Percentiles rank a stretch among this genome's conserved stretches.
Evolutionary conservation across 2,888 invertebrate species (phyloP).

Genomic region (Ennomos quercinarius): DNA sequence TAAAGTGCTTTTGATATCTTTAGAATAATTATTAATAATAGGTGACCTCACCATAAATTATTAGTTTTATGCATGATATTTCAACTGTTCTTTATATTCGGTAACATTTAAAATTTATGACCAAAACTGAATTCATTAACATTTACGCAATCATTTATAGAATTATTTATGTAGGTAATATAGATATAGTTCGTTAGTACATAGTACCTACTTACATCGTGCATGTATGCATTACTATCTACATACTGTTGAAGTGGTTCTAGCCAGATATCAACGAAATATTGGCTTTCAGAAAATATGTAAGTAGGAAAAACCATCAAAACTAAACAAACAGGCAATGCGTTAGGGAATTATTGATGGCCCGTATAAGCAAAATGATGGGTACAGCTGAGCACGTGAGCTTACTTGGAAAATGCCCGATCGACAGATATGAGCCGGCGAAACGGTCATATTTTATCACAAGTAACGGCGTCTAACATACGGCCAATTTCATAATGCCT

Average conservation of each 20-base stretch:
- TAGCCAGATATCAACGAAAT: no score
- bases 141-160: conserved; percentile 9
- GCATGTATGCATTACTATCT: no score
- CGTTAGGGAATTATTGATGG: conserved; percentile 63
- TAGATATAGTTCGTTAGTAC: no score
- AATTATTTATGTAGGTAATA: no score
- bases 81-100: conserved; percentile 20
- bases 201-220: no score
- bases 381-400: conserved; percentile 65
- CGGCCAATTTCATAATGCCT: conserved; percentile 85
- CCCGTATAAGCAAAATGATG: conserved; percentile 67
- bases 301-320: not conserved
- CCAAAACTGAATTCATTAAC: conserved; percentile 20
- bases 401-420: conserved; percentile 60
- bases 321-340: conserved; percentile 36
- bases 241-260: no score
- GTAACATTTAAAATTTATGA: conserved; percentile 15
- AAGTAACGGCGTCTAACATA: conserved; percentile 84
- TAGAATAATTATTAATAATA: conserved; percentile 31
- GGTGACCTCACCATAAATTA: conserved; percentile 27
- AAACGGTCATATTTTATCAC: conserved; percentile 83
- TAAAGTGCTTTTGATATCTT: conserved; percentile 25
- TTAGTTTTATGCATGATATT: conserved; percentile 23
- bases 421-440: conserved; percentile 81
- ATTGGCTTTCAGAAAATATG: no score